Conservation (phyloP, 1,140 invertebrate genomes). For the Eueides isabella region DNA sequence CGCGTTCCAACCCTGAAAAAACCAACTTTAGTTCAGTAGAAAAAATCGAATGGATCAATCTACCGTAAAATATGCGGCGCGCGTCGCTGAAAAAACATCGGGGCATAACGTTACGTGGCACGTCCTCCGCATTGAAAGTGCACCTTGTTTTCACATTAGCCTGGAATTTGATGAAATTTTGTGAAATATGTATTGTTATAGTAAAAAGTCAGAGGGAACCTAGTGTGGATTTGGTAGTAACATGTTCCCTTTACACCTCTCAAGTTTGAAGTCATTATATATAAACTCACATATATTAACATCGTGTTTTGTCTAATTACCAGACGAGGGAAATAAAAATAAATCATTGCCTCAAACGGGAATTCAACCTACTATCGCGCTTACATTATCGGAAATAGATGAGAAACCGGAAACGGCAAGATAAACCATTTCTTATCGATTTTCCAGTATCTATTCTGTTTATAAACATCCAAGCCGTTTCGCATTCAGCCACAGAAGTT, state of each 20-base stretch:
- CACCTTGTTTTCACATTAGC: slow-evolving; percentile 15
- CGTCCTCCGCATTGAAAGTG: slow-evolving; percentile 32
- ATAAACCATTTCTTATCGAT: background rate
- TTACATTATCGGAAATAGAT: no score
- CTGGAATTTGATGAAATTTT: slow-evolving; percentile 3
- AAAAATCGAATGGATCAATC: slow-evolving; percentile 35
- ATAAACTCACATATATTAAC: no score
- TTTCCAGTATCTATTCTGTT: background rate
- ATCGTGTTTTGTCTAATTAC: no score
- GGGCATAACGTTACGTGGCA: slow-evolving; percentile 28
- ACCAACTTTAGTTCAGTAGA: slow-evolving; percentile 18
- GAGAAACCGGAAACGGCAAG: no score
- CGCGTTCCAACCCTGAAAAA: slow-evolving; percentile 4
- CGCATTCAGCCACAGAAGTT: slow-evolving; percentile 22
- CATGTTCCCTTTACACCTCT: no score
- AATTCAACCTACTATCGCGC: no score
- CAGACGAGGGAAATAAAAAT: background rate
- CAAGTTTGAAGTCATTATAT: no score
- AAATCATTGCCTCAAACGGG: background rate
- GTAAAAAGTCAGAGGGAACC: background rate
- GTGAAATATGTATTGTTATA: background rate
- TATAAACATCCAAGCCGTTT: slow-evolving; percentile 18
- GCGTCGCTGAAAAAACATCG: slow-evolving; percentile 41
- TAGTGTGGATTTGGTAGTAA: no score
- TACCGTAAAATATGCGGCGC: slow-evolving; percentile 38